Evolutionary conservation across 2,888 invertebrate species (phyloP), one percentile per base, ranked within the genome.

Genomic region (Belgica antarctica): DNA sequence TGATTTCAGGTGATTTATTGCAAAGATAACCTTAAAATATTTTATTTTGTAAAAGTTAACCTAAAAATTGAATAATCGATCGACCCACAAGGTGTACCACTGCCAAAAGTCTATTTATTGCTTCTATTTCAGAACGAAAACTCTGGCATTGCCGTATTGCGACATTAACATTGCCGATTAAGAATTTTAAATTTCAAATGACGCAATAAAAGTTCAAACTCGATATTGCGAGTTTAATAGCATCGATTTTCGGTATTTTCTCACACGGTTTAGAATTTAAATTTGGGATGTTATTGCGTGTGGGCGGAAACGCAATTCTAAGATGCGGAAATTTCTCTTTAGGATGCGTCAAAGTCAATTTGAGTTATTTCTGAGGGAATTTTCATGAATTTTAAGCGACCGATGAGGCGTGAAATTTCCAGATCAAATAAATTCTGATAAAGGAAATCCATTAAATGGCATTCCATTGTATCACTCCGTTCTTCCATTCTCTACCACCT

Each of bases 141-240:
- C 2, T 52, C 52, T n/a, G n/a, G 22, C 52, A 52, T 52, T 41
- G 41, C 15, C 41, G 22, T 12, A 52, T 17, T 52, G 52, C 52
- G 34, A 34, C 34, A 46, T 3, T 22, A 17, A 17, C 52, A 52
- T 52, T 22, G 7, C 8, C 8, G 52, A 52, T 61, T 61, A 22
- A 27, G 25, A n/a, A 27, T 27, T 61, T 25, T 61, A 25, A 61
- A 61, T 25, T 61, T 24, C 10, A 57, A 61, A 61, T 19, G 61
- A n/a, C 61, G 61, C 61, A 27, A 24, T 24, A 27, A 61, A 61
- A 24, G n/a, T 61, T n/a, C 22, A n/a, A 52, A 2, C 17, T 52
- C 52, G 52, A 12, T 3, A 52, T 52, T 52, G 52, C n/a, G n/a
- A n/a, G n/a, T n/a, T n/a, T n/a, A n/a, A n/a, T n/a, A n/a, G n/a